phyloP scores from a whole-genome alignment of 2,113 vertebrate species.

The Anarhynchus alexandrinus region DNA sequence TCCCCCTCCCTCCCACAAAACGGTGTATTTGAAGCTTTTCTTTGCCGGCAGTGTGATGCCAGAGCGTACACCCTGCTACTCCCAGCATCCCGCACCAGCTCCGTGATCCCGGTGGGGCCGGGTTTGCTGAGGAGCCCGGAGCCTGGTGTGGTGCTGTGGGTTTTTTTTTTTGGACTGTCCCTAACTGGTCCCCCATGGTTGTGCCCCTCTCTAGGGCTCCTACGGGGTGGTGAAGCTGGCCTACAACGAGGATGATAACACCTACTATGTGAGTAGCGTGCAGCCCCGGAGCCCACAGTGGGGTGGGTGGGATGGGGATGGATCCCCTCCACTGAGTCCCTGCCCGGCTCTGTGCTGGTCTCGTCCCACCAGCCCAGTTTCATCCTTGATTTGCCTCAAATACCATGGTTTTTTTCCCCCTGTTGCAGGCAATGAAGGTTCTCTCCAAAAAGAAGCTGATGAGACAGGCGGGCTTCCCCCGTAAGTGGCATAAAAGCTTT shows the following conservation, averaged over 20 bases:
- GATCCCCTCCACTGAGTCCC: not conserved
- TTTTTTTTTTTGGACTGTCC: not conserved
- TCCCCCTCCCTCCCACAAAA: not conserved
- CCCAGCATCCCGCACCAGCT: not conserved
- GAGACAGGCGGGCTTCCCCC: constrained; percentile 96
- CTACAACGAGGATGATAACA: constrained; percentile 97
- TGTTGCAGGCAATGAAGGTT: constrained; percentile 94
- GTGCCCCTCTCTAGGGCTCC: constrained; percentile 82
- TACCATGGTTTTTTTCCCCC: not conserved
- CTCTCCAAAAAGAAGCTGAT: constrained; percentile 96
- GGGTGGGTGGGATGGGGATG: not conserved
- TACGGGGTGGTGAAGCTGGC: constrained; percentile 98
- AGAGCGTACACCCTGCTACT: rapidly evolving
- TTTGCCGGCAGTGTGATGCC: not conserved
- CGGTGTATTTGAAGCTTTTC: not conserved
- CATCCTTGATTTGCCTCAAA: not conserved
- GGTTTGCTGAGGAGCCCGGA: not conserved
- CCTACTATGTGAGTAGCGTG: constrained; percentile 90
- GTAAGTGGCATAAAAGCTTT: constrained; percentile 78
- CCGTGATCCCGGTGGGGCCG: rapidly evolving
- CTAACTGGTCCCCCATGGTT: not conserved
- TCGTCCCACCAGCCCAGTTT: not conserved
- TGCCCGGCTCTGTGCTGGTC: rapidly evolving
- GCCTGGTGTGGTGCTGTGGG: not conserved
- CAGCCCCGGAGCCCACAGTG: rapidly evolving